Conservation (phyloP, 2,113 vertebrate genomes). For the Rhinoptilus africanus region DNA sequence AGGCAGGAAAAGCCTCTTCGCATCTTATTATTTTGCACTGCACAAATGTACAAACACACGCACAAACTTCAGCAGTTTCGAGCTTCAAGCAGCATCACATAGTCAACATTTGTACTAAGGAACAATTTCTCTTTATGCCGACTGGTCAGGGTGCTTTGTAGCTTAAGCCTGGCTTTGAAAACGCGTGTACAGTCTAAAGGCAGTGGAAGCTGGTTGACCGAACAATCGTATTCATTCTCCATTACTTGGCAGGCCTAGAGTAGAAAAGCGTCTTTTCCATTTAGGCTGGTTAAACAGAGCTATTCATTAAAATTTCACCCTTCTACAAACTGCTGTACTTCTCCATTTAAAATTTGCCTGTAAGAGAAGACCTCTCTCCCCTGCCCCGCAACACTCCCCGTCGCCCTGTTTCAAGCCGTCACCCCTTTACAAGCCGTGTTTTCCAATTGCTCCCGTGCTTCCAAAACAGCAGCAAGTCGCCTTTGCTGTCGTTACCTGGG, state of each 20-base stretch:
- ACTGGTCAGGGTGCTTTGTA: slow-evolving; percentile 14
- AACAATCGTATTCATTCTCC: slow-evolving; percentile 63
- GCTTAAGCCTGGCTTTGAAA: slow-evolving; percentile 56
- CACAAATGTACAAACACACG: slow-evolving; percentile 17
- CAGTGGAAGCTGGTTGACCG: slow-evolving; percentile 35
- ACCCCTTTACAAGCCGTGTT: neutral
- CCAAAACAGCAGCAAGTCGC: neutral
- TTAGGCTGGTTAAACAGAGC: slow-evolving; percentile 33
- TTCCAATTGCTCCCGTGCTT: neutral
- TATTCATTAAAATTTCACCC: slow-evolving; percentile 48
- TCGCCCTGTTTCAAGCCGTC: neutral
- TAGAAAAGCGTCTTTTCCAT: slow-evolving; percentile 61
- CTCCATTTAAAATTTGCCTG: neutral
- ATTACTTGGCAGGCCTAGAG: slow-evolving; percentile 55
- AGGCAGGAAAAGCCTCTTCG: neutral
- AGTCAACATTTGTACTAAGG: slow-evolving; percentile 60
- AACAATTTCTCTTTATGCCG: slow-evolving; percentile 49
- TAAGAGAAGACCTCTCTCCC: neutral
- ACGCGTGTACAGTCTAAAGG: neutral
- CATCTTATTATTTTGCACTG: neutral
- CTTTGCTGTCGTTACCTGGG: neutral
- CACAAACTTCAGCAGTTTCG: slow-evolving; percentile 4
- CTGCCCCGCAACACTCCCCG: neutral
- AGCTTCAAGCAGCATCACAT: slow-evolving; percentile 25
- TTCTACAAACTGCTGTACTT: neutral